Base-by-base conservation (phyloP, 1,140 invertebrate genomes). In the Neodiprion fabricii region DNA sequence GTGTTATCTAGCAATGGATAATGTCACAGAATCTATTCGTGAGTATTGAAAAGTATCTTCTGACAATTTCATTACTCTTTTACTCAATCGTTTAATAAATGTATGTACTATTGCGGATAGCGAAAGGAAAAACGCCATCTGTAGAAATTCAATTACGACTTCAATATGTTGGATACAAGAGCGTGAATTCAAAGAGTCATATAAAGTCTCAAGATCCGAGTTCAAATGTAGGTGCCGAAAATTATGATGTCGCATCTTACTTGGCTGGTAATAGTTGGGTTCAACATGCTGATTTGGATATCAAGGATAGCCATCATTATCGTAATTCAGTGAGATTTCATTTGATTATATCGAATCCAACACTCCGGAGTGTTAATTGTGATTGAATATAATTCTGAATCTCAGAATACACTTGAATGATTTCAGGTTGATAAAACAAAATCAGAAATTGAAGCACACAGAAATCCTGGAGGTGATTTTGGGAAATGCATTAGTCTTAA, bases 391-490 rank as follows among this genome's bases (percentile, higher is more conserved):
- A 40, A 40, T 40, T 40, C 28, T 40, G 28, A 40, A 40, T 40
- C 28, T 40, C 28, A 40, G 28, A 40, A 40, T 40, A 1, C 28
- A 40, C 5, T 40, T 66, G 21, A 66, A 23, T 21, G 47, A 66
- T 80, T 76, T 48, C 74, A 82, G 77, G 77, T 61, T 17, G n/a
- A 61, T 17, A 17, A 61, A 17, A 61, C 67, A 72, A 70, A 49
- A 28, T 78, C 68, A 23, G 79, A 79, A 72, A 79, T 81, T 9
- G 78, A 82, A 1, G 80, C 70, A 72, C 80, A 85, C 14, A 80
- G 78, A 80, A 83, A 85, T 79, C 74, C 80, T 72, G 75, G 61
- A 21, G 83, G 82, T 61, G 83, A 86, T 77, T 82, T 78, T 74
- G 75, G 72, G 77, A 83, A 77, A 72, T 74, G 66, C 53, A 40